Base-by-base conservation (phyloP, 2,888 invertebrate species). In the Autographa pulchrina region DNA sequence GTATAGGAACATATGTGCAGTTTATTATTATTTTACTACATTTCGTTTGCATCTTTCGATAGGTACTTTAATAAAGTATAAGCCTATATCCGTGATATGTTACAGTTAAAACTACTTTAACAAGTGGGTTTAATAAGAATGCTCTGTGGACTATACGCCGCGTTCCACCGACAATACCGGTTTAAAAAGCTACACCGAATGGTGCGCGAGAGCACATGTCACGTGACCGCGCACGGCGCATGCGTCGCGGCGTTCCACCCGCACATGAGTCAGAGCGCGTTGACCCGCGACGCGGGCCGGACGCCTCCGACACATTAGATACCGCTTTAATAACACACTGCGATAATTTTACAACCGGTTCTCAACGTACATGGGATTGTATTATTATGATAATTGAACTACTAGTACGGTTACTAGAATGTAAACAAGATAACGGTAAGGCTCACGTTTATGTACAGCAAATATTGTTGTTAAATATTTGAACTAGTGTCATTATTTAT, bases 231-330 rank as follows among this genome's bases (percentile, higher is more conserved):
- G 80, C 80, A 66, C 76, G 78, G 69, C 63, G 80, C 80, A 66
- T 77, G 78, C 79, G 74, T 74, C 68, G 70, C 75, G 72, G 78
- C 74, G 72, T 69, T 72, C 65, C 68, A 77, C 77, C 72, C 83
- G 54, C 54, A 78, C 80, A 80, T 89, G 85, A 84, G 78, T 84
- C 87, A 92, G 88, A 92, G 94, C 93, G 85, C 94, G 92, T 92
- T 93, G 94, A 94, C 93, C 93, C 87, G 87, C 82, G 81, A 80
- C 82, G 76, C 78, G 76, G 67, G 81, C 82, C 88, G 90, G 90
- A 90, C 92, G 90, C 79, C 69, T 84, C 82, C 73, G 68, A 76
- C 77, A 79, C 77, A 72, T 80, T 85, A 83, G 81, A 82, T 82
- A 81, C 81, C 75, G 79, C 81, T 79, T 75, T 78, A 80, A 82